These are phyloP conservation scores for Perca fluviatilis DNA, from an alignment of 2,113 vertebrate genomes.

Conservation along the genomic window DNA sequence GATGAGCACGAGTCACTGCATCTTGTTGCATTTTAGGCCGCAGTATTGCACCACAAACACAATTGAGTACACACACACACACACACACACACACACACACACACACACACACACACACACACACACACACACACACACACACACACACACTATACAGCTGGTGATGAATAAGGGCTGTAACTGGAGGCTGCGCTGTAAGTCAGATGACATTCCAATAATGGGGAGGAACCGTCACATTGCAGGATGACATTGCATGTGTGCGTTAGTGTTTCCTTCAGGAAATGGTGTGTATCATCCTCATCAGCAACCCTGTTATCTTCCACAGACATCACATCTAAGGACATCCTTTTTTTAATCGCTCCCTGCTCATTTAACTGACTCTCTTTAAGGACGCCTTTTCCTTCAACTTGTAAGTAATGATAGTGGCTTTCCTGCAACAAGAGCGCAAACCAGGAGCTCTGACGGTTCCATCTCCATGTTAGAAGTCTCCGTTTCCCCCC, in stretches of 20 bases:
- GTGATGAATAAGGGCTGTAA: constrained; percentile 61
- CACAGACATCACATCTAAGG: constrained; percentile 47
- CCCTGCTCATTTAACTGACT: constrained; percentile 55
- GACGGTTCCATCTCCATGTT: constrained; percentile 17
- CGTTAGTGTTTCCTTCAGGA: constrained; percentile 35
- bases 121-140: background rate
- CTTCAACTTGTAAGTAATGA: constrained; percentile 52
- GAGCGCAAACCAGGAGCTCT: constrained; percentile 12
- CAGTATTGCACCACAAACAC: constrained; percentile 36
- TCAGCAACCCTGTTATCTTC: constrained; percentile 60
- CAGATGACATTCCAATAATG: constrained; percentile 65
- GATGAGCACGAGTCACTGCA: constrained; percentile 39
- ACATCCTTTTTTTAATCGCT: constrained; percentile 35
- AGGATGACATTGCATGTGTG: constrained; percentile 34
- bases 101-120: background rate
- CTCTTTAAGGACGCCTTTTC: constrained; percentile 23
- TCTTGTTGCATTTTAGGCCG: constrained; percentile 42
- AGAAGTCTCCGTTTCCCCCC: background rate
- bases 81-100: background rate
- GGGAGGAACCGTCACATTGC: constrained; percentile 30
- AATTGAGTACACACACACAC: background rate
- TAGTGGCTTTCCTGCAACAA: constrained; percentile 48
- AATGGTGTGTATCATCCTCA: constrained; percentile 43
- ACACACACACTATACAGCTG: background rate
- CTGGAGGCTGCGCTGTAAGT: constrained; percentile 52